These are phyloP conservation scores for Pocillopora grandis DNA, from an alignment of 92 coral and sea anemone species.

Conservation along the genomic window DNA sequence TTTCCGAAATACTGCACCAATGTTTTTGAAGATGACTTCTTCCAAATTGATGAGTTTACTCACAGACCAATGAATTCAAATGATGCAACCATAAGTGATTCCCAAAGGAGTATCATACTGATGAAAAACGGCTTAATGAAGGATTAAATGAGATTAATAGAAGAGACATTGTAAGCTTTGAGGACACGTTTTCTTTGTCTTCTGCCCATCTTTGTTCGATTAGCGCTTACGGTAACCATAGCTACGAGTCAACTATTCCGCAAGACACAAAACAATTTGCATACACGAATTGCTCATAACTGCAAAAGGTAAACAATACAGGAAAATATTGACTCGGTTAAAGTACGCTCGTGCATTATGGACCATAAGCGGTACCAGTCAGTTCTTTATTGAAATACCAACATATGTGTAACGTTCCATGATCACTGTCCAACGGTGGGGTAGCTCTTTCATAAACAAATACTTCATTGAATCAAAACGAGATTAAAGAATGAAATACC, in stretches of 20 bases:
- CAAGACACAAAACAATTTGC: neutral
- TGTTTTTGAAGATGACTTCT: neutral
- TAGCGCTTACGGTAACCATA: neutral
- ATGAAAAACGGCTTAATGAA: conserved; percentile 7
- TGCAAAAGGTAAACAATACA: neutral
- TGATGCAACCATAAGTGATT: neutral
- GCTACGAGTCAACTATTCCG: neutral
- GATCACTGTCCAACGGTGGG: too few relatives aligned
- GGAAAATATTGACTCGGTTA: neutral
- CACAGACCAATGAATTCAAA: neutral
- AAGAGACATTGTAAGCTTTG: neutral
- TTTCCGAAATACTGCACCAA: neutral
- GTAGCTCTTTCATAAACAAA: too few relatives aligned
- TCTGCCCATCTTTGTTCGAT: conserved; percentile 2
- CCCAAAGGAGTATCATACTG: conserved; percentile 11
- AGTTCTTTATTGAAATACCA: too few relatives aligned
- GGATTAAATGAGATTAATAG: conserved; percentile 22
- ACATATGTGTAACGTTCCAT: too few relatives aligned
- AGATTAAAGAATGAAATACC: too few relatives aligned
- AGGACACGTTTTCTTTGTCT: conserved; percentile 27
- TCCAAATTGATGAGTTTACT: conserved; percentile 15
- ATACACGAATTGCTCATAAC: neutral
- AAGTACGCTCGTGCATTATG: too few relatives aligned
- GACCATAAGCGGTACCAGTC: too few relatives aligned
- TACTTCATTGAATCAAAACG: too few relatives aligned